These are phyloP conservation scores for Chlorocebus sabaeus DNA, from an alignment of 2,113 vertebrate species.

Conservation along the genomic window DNA sequence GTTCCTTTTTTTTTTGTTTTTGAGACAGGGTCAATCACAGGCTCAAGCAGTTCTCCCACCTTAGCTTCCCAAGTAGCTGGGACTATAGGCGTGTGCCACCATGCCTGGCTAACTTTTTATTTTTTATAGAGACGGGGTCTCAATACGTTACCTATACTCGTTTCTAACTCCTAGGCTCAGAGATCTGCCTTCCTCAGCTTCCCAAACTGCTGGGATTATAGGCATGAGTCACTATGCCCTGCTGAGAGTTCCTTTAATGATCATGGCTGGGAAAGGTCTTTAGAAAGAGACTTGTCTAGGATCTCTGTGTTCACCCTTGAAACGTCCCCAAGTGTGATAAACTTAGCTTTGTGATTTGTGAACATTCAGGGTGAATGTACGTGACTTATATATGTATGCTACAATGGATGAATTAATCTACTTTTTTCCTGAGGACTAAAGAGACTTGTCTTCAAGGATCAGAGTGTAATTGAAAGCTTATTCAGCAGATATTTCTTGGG, in stretches of 20 bases:
- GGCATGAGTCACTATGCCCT: no score
- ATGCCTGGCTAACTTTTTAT: no score
- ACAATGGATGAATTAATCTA: not conserved
- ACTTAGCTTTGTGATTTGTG: slow-evolving; percentile 22
- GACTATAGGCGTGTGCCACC: no score
- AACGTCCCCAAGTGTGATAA: not conserved
- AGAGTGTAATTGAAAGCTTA: not conserved
- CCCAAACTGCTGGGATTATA: no score
- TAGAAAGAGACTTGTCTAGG: not conserved
- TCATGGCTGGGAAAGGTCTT: slow-evolving; percentile 16
- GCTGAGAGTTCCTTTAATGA: slow-evolving; percentile 25
- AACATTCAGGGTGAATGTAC: not conserved
- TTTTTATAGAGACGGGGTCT: no score
- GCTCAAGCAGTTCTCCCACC: no score
- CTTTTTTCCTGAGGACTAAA: not conserved
- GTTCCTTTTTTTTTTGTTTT: not conserved
- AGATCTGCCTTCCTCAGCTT: no score
- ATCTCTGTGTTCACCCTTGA: not conserved
- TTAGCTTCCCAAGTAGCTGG: no score
- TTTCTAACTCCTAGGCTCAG: no score
- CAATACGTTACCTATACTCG: no score
- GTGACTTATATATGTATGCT: not conserved
- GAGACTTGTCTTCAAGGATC: not conserved
- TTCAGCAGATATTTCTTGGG: not conserved
- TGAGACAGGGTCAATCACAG: no score